Conservation (phyloP, 2,888 invertebrate genomes). For the Drosophila emarginata region DNA sequence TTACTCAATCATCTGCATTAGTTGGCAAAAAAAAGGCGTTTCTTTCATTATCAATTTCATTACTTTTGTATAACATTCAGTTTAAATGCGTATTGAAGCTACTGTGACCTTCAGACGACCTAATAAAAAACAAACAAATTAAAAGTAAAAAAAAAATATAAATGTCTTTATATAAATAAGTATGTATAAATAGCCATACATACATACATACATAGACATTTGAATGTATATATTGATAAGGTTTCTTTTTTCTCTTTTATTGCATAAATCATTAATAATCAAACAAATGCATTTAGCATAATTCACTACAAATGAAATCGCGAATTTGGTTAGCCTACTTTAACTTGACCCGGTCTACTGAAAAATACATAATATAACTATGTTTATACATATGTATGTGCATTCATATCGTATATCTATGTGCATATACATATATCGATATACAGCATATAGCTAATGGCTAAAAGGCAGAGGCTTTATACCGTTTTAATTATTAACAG, state of each 20-base stretch:
- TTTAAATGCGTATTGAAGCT: constrained; percentile 3
- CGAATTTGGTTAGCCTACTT: constrained; percentile 69
- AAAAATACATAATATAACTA: constrained; percentile 20
- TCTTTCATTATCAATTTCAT: background rate
- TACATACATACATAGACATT: background rate
- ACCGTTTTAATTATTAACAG: constrained; percentile 38
- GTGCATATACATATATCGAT: constrained; percentile 15
- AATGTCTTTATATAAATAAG: background rate
- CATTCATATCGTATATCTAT: constrained; percentile 5
- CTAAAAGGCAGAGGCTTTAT: constrained; percentile 22
- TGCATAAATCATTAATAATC: constrained; percentile 61
- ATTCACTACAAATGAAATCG: constrained; percentile 56
- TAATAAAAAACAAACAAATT: constrained; percentile 17
- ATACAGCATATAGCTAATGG: constrained; percentile 3
- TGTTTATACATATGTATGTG: constrained; percentile 24
- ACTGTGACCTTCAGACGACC: constrained; percentile 28
- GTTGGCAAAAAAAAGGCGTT: constrained; percentile 1
- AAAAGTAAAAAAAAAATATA: constrained; percentile 33
- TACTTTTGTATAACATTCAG: constrained; percentile 17
- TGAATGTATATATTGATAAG: constrained; percentile 43
- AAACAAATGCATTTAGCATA: constrained; percentile 50
- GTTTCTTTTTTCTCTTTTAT: constrained; percentile 52
- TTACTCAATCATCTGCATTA: constrained; percentile 13
- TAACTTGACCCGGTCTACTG: constrained; percentile 3
- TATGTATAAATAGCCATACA: background rate